These are phyloP conservation scores for Auanema freiburgensis DNA, from an alignment of 2,888 invertebrate genomes.

Conservation along the genomic window DNA sequence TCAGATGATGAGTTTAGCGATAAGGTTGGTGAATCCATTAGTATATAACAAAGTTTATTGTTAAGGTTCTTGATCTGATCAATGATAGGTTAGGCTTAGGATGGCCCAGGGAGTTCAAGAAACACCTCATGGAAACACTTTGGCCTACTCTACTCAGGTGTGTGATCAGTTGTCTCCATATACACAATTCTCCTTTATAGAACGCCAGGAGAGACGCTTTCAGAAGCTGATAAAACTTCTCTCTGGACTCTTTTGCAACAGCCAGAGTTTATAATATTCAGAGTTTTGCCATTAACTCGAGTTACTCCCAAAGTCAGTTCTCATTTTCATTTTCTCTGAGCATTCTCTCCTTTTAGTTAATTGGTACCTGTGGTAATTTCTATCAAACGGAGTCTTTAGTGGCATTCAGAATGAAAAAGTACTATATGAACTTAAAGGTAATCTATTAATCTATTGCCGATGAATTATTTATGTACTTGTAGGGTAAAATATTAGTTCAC, in stretches of 20 bases:
- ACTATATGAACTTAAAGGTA: slow-evolving; percentile 62
- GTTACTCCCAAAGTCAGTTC: slow-evolving; percentile 60
- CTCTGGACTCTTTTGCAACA: slow-evolving; percentile 62
- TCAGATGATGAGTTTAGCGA: slow-evolving; percentile 51
- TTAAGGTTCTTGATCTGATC: slow-evolving; percentile 57
- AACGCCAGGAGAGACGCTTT: slow-evolving; percentile 40
- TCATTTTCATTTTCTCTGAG: not conserved
- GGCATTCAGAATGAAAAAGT: slow-evolving; percentile 62
- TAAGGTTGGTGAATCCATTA: slow-evolving; percentile 37
- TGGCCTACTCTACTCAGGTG: slow-evolving; percentile 53
- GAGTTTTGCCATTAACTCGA: slow-evolving; percentile 55
- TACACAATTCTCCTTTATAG: slow-evolving; percentile 10
- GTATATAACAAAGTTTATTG: no score
- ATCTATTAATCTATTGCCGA: not conserved
- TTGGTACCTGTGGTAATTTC: slow-evolving; percentile 67
- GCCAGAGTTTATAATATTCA: slow-evolving; percentile 60
- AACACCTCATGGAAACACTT: slow-evolving; percentile 55
- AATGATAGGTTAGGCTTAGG: slow-evolving; percentile 56
- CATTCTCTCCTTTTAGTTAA: slow-evolving; percentile 33
- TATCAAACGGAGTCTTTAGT: slow-evolving; percentile 66
- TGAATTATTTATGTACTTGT: not conserved
- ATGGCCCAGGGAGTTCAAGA: slow-evolving; percentile 55
- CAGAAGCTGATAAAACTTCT: slow-evolving; percentile 51
- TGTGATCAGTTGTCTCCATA: not conserved
- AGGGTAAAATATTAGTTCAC: slow-evolving; percentile 64